Conservation (phyloP, 1,140 invertebrate genomes). For the Tribolium madens region DNA sequence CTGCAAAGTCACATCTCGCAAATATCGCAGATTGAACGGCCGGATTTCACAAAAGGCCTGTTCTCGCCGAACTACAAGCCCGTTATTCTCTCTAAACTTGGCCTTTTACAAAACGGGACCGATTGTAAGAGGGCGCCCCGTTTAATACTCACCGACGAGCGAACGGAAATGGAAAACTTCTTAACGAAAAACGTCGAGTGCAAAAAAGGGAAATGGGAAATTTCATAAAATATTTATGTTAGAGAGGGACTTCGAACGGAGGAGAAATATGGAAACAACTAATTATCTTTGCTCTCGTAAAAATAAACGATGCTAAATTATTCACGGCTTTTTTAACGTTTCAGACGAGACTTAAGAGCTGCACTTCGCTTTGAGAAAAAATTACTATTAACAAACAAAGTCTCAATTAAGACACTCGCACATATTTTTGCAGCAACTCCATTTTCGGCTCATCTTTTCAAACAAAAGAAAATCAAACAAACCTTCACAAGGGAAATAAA, state of each 20-base stretch:
- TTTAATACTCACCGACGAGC: slow-evolving; percentile 33
- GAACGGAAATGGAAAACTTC: slow-evolving; percentile 43
- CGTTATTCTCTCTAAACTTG: slow-evolving; percentile 31
- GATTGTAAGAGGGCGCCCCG: slow-evolving; percentile 33
- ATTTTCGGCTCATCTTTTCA: too few species aligned
- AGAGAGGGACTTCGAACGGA: slow-evolving; percentile 15
- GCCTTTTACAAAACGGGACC: slow-evolving; percentile 34
- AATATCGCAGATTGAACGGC: slow-evolving; percentile 44
- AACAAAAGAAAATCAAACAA: too few species aligned
- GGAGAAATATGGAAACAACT: slow-evolving; percentile 33
- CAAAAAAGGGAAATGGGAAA: slow-evolving; percentile 35
- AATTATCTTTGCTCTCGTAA: slow-evolving; percentile 40
- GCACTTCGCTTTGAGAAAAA: slow-evolving; percentile 16
- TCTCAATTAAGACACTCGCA: slow-evolving; percentile 3
- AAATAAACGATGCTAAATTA: slow-evolving; percentile 40
- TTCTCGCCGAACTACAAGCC: slow-evolving; percentile 34
- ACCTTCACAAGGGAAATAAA: too few species aligned
- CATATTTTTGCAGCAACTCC: too few species aligned
- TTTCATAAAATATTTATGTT: slow-evolving; percentile 32
- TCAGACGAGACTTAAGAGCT: not conserved
- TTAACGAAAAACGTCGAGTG: slow-evolving; percentile 32
- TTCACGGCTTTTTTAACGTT: slow-evolving; percentile 32
- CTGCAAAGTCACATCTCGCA: slow-evolving; percentile 38
- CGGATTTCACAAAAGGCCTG: slow-evolving; percentile 39
- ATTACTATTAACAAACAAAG: slow-evolving; percentile 3